Percentiles rank a stretch among this genome's conserved stretches.
phyloP scores from a whole-genome alignment of 2,888 invertebrate genomes.

The Watsonalla cultraria region DNA sequence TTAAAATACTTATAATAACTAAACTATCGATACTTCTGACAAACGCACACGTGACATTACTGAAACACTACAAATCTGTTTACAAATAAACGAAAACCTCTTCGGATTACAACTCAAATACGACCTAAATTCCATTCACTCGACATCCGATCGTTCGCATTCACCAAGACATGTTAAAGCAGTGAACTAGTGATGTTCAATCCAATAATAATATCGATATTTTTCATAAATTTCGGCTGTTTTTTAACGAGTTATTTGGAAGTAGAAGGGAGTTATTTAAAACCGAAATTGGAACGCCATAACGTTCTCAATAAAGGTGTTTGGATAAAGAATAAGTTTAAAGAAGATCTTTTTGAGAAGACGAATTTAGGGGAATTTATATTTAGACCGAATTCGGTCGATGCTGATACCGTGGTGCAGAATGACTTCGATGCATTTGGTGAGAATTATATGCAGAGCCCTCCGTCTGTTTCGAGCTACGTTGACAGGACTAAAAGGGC shows the following conservation, averaged over 20 bases:
- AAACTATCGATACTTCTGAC: too few species aligned
- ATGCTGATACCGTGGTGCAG: constrained; percentile 43
- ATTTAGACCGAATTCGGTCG: constrained; percentile 48
- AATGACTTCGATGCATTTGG: constrained; percentile 42
- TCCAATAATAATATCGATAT: constrained; percentile 28
- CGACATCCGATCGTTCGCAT: constrained; percentile 9
- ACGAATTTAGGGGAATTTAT: constrained; percentile 36
- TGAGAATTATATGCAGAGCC: constrained; percentile 27
- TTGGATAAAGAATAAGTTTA: constrained; percentile 38
- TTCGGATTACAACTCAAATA: constrained; percentile 13
- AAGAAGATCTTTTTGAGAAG: constrained; percentile 23
- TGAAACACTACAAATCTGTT: constrained; percentile 18
- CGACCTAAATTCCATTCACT: constrained; percentile 35
- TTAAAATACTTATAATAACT: too few species aligned
- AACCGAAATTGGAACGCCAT: constrained; percentile 46
- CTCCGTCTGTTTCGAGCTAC: constrained; percentile 36
- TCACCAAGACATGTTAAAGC: constrained; percentile 14
- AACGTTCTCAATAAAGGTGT: constrained; percentile 57
- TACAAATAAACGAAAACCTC: constrained; percentile 39
- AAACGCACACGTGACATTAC: constrained; percentile 11
- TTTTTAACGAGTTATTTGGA: constrained; percentile 25
- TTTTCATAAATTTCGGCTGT: constrained; percentile 20
- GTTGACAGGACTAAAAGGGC: constrained; percentile 48
- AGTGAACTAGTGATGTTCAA: constrained; percentile 42
- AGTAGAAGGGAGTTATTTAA: constrained; percentile 30